Evolutionary conservation across 1,140 invertebrate species (phyloP), one percentile per base, ranked within the genome.

Genomic region (Oscheius sp.): DNA sequence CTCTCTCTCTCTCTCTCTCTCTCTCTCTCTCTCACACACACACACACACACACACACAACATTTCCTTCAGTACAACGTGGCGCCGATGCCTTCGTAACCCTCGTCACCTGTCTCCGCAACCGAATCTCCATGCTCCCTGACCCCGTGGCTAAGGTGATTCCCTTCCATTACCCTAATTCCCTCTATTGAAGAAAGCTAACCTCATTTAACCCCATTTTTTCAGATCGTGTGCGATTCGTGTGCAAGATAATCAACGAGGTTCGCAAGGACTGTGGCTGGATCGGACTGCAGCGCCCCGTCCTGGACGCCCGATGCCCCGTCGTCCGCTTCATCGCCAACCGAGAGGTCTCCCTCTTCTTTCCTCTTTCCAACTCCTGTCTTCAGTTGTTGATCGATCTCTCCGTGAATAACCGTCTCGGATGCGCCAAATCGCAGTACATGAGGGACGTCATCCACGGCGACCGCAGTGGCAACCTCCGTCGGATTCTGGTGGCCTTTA

Each of bases 401-500:
- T 75, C 72, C 28, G 69, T 74, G 4, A 52, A 74, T 35, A 74
- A 74, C 46, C n/a, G 23, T 4, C 13, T 74, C n/a, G 70, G 72
- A 20, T 42, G 20, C 2, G 38, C 42, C n/a, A 74, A 74, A 35
- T 59, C 72, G 2, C 15, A 18, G 2, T 76, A 58, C 1, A 20
- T 74, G 7, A 63, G 36, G 28, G 18, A 66, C 2, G 3, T 55
- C 15, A 35, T 74, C n/a, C 26, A 1, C 23, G 2, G 31, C 26
- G 70, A 74, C 36, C 4, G 7, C 4, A 34, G 42, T 10, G 36
- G 42, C 28, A 10, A 35, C 3, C 42, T 74, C 2, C 42, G 69
- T 7, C 18, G 34, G n/a, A 28, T 74, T 18, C 72, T 74, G 2
- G 31, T 74, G 29, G 42, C 42, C 4, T 31, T 74, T 20, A 36